Evolutionary conservation across 2,888 invertebrate genomes (phyloP).

Genomic region (Lissocephala sabroskyi): DNA sequence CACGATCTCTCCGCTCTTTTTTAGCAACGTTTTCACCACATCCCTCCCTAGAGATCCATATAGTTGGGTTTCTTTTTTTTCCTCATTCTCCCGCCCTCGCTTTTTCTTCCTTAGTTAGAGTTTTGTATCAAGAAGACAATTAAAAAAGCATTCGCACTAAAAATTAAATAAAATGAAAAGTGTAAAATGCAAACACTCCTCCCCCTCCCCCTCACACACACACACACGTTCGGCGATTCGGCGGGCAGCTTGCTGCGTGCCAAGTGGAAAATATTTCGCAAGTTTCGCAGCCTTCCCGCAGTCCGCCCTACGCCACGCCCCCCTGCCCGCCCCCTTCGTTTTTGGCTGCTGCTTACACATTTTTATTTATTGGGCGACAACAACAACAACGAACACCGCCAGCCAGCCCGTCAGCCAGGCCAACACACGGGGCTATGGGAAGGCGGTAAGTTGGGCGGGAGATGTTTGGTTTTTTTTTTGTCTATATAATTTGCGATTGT

Average conservation of each 20-base stretch:
- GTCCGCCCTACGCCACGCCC: no score
- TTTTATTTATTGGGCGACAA: slow-evolving; percentile 55
- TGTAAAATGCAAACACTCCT: slow-evolving; percentile 37
- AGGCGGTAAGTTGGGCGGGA: no score
- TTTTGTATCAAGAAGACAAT: no score
- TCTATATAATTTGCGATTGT: slow-evolving; percentile 48
- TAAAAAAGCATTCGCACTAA: slow-evolving; percentile 36
- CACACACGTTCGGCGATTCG: slow-evolving; percentile 13
- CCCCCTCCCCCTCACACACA: background rate
- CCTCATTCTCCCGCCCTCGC: no score
- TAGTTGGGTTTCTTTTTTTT: no score
- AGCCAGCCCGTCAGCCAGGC: slow-evolving; percentile 24
- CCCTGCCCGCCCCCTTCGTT: no score
- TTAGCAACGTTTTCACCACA: no score
- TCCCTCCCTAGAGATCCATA: no score
- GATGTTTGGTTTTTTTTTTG: slow-evolving; percentile 42
- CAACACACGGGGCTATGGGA: no score
- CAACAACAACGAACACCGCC: slow-evolving; percentile 17
- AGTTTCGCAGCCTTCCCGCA: slow-evolving; percentile 56
- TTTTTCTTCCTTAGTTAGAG: no score
- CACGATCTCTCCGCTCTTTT: no score
- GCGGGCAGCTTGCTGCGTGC: slow-evolving; percentile 47
- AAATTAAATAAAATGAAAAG: slow-evolving; percentile 52
- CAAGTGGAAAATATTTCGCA: slow-evolving; percentile 65
- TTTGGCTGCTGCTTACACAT: slow-evolving; percentile 31